Evolutionary conservation across 92 coral and sea anemone genomes (phyloP).

Genomic region (Meandrina meandrites): DNA sequence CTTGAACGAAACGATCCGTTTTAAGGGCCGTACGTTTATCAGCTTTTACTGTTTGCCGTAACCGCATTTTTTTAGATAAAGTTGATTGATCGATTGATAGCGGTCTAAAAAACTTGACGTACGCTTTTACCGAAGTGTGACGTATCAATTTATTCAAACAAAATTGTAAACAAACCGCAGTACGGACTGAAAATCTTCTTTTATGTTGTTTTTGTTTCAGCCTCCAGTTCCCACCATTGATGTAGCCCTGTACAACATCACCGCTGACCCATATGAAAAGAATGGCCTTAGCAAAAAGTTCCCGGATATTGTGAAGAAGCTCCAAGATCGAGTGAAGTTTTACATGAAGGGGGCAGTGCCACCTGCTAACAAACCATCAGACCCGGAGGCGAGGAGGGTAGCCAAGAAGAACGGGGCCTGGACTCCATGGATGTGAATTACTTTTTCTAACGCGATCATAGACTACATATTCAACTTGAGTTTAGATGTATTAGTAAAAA

Average conservation of each 20-base stretch:
- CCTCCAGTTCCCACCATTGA: slow-evolving; percentile 32
- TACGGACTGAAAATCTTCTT: no score
- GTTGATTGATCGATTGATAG: no score
- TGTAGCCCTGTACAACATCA: slow-evolving; percentile 74
- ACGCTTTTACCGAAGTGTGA: no score
- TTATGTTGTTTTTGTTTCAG: not conserved
- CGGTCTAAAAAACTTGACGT: no score
- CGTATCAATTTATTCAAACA: no score
- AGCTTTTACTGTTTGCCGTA: no score
- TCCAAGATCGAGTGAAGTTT: slow-evolving; percentile 66
- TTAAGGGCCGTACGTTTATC: no score
- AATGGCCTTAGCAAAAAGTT: slow-evolving; percentile 54
- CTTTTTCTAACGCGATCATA: not conserved
- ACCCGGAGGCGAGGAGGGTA: slow-evolving; percentile 61
- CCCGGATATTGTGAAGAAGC: slow-evolving; percentile 62
- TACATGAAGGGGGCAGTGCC: slow-evolving; percentile 68
- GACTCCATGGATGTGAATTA: slow-evolving; percentile 71
- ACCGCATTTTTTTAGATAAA: no score
- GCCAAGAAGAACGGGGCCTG: slow-evolving; percentile 75
- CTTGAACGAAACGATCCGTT: no score
- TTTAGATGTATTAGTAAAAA: no score
- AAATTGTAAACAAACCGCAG: no score
- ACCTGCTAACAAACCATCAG: slow-evolving; percentile 68
- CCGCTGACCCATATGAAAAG: slow-evolving; percentile 85
- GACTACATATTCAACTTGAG: not conserved